Conservation (phyloP, 2,888 invertebrate species). For the Drosophila longiperda region DNA sequence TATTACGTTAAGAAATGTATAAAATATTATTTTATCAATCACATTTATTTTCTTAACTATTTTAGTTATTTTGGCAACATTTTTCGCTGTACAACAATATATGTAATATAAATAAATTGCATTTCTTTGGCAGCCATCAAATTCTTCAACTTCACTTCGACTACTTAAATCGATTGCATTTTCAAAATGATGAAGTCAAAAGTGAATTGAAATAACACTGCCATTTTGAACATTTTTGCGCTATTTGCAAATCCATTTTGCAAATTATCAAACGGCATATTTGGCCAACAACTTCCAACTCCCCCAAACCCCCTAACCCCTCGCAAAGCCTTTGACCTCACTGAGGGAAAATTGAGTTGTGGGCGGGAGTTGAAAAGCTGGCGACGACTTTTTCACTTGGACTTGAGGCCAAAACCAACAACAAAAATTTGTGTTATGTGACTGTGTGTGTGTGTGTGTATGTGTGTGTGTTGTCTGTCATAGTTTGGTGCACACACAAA, state of each 20-base stretch:
- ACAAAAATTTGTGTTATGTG: not conserved
- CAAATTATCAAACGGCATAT: slow-evolving; percentile 54
- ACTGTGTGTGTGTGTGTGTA: not conserved
- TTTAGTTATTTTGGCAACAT: not conserved
- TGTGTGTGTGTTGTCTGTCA: slow-evolving; percentile 14
- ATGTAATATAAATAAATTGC: not conserved
- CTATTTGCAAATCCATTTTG: slow-evolving; percentile 49
- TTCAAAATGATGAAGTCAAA: slow-evolving; percentile 1
- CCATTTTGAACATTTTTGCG: not conserved
- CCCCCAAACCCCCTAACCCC: not conserved
- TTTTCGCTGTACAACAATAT: not conserved
- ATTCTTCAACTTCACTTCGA: not conserved
- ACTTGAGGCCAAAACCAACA: slow-evolving; percentile 38
- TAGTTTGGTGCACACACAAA: slow-evolving; percentile 17
- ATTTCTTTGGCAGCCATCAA: not conserved
- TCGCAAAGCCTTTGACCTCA: slow-evolving; percentile 11
- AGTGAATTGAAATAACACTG: not conserved
- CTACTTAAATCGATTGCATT: slow-evolving; percentile 29
- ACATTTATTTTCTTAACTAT: fast-evolving
- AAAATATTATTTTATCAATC: not conserved
- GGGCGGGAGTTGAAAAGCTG: slow-evolving; percentile 15
- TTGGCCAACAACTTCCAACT: slow-evolving; percentile 12
- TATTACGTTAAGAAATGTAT: not conserved
- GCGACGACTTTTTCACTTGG: slow-evolving; percentile 35
- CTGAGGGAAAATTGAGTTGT: not conserved